Evolutionary conservation across 2,888 invertebrate genomes (phyloP), one percentile per base, ranked within the genome.

Genomic region (Dascillus cervinus): DNA sequence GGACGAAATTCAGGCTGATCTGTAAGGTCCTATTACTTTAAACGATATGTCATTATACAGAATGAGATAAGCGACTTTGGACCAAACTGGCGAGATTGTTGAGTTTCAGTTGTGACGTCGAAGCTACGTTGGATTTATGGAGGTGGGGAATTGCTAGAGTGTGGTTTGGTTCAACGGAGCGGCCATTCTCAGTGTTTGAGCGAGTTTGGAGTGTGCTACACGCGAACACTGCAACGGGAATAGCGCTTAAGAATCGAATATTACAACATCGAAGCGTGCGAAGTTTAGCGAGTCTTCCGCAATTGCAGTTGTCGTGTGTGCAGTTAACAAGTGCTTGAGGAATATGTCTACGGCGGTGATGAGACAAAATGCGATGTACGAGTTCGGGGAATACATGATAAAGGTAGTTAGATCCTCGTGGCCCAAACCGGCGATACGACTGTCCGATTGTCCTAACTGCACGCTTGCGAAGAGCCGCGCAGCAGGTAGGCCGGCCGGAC

Each of bases 331-430:
- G 11, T 19, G 23, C 19, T 9, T 11, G 23, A 28, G 30, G 37
- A 29, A 43, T 46, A 82, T 82, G 82, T 82, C 82, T 69, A 79
- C 82, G 53, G 81, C 80, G 65, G 79, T 82, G 66, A 81, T 82
- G 81, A 76, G 77, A 67, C 76, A 74, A 68, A 73, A 76, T 67
- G 74, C 80, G 60, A 73, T 79, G 71, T 81, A 78, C 69, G 81
- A 81, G 58, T 79, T 81, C 70, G 77, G 76, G 71, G 81, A 82
- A 66, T 73, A 77, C 66, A 69, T 79, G 56, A 72, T 78, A 64
- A 80, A 80, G 79, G 80, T 80, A 75, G n/a, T n/a, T 67, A 44
- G 40, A 38, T 30, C n/a, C 12, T 24, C 31, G 33, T 29, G n/a
- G 29, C 17, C 26, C 29, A 26, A n/a, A n/a, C n/a, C n/a, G n/a